Base-by-base conservation (phyloP, 2,797 vertebrate genomes). In the Coregonus sp. region DNA sequence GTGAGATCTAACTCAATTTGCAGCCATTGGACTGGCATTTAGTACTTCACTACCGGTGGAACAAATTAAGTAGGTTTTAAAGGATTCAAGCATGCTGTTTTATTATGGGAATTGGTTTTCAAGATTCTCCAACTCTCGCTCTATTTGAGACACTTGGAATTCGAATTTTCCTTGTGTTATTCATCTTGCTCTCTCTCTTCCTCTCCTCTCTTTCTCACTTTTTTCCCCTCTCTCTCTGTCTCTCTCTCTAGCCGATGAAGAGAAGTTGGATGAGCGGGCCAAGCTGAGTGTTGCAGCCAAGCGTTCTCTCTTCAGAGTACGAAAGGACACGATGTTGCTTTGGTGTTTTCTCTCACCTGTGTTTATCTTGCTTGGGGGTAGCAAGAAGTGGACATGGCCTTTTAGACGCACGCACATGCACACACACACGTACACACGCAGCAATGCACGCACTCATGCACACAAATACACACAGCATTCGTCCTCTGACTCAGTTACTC, bases 241-340 rank as follows among this genome's bases (percentile, higher is more conserved):
- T 2, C 65, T 77, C 82, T 90, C 20, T 68, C 52, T 52, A 33
- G 74, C 2, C 88, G 97, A 98, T 74, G 97, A 98, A 81, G 97
- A 97, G 86, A 99, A 96, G 84, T 81, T 99, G 11, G 98, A 99
- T 81, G 98, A 99, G 52, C 92, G 96, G 84, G 97, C 98, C 89
- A 99, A 97, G 87, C 90, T 99, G 87, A 99, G 98, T 0, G 98
- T 99, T 1, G 96, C 98, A 83, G 98, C 98, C 82, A 99, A 99
- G 85, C 96, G 98, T 50, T 95, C 98, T 73, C 96, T 99, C 85
- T 99, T 99, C 89, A 96, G 95, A 95, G 98, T 99, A 94, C 83
- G 93, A 31, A 59, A 5, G 3, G 31, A 6, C 66, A 11, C 12
- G 9, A 7, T 31, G 15, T 37, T 47, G 7, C 18, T 29, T 20